Conservation (phyloP, 2,888 invertebrate genomes). For the Deroplatys truncata region DNA sequence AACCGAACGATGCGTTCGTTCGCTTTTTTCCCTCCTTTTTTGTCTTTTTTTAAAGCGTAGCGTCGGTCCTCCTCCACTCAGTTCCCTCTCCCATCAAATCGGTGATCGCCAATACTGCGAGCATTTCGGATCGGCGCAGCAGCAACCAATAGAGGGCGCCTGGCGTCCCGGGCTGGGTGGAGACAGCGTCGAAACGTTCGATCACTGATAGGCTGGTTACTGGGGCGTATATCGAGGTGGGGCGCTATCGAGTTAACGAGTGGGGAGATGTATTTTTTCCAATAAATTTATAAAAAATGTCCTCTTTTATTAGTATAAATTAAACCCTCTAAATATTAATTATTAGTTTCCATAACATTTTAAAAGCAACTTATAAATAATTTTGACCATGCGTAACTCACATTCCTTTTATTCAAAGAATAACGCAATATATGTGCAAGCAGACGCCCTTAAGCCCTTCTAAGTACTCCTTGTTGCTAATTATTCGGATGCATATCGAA, state of each 20-base stretch:
- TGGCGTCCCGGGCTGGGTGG: constrained; percentile 14
- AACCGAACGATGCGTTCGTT: constrained; percentile 4
- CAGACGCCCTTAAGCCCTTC: too few species aligned
- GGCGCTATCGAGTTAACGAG: constrained; percentile 7
- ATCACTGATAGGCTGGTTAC: constrained; percentile 28
- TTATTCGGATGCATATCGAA: too few species aligned
- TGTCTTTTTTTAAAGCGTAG: not conserved
- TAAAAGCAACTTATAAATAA: not conserved
- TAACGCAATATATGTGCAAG: too few species aligned
- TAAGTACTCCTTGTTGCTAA: too few species aligned
- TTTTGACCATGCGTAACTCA: too few species aligned
- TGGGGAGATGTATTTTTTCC: not conserved
- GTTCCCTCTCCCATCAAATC: constrained; percentile 23
- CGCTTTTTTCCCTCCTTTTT: constrained; percentile 14
- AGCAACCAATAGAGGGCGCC: constrained; percentile 20
- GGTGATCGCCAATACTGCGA: constrained; percentile 29
- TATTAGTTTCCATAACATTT: not conserved
- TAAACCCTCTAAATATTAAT: not conserved
- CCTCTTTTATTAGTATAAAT: not conserved
- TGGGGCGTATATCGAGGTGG: constrained; percentile 6
- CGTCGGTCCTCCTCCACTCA: not conserved
- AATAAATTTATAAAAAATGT: not conserved
- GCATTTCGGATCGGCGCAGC: constrained; percentile 25
- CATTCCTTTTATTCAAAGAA: too few species aligned
- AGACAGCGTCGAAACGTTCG: constrained; percentile 25